A percentile compares a stretch with the other conserved stretches of the same genome.
These are phyloP conservation scores for Tragelaphus oryx DNA, from an alignment of 2,797 vertebrate species.

Conservation along the genomic window DNA sequence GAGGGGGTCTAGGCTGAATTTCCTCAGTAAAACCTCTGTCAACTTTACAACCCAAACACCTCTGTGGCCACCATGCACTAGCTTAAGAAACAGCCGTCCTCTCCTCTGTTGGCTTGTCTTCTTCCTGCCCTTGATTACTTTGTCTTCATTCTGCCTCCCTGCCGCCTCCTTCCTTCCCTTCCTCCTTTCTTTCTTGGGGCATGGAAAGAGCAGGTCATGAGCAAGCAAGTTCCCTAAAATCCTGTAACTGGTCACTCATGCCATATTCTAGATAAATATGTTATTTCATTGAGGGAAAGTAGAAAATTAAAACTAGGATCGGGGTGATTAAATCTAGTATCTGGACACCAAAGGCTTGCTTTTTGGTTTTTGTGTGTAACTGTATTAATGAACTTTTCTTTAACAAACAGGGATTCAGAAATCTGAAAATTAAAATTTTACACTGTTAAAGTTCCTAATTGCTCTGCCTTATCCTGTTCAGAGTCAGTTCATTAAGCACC, in stretches of 20 bases:
- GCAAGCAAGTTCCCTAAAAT: not conserved
- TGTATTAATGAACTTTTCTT: not conserved
- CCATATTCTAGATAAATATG: not conserved
- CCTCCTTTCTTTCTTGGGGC: not conserved
- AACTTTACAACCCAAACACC: slow-evolving; percentile 77
- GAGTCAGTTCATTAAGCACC: not conserved
- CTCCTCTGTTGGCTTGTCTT: not conserved
- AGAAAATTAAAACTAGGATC: slow-evolving; percentile 11
- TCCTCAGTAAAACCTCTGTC: slow-evolving; percentile 81
- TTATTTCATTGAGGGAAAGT: not conserved
- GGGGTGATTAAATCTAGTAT: not conserved
- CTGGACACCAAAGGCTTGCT: not conserved
- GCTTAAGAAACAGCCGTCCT: not conserved
- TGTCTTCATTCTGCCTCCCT: not conserved
- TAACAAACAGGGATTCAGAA: not conserved
- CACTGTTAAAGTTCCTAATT: not conserved
- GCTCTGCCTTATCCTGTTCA: not conserved
- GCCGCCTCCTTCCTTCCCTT: not conserved
- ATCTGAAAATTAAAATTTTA: not conserved
- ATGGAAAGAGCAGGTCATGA: not conserved
- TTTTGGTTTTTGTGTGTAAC: not conserved
- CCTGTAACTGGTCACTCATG: not conserved
- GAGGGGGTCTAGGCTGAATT: slow-evolving; percentile 76
- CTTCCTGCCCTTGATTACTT: not conserved
- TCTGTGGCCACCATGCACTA: slow-evolving; percentile 33